Conservation (phyloP, 1,140 invertebrate genomes). For the Paramacrobiotus metropolitanus region DNA sequence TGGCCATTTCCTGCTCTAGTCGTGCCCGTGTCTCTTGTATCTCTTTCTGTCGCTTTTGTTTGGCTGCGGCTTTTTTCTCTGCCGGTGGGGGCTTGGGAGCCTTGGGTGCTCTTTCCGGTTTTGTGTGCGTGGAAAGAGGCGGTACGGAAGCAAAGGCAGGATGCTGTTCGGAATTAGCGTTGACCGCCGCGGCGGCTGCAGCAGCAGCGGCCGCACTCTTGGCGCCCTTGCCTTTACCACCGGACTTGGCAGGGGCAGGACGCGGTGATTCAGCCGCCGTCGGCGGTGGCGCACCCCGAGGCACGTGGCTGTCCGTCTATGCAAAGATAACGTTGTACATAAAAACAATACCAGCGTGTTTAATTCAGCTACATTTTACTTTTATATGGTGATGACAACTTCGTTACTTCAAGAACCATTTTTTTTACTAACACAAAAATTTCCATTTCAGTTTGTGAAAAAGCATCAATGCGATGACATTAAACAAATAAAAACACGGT, state of each 20-base stretch:
- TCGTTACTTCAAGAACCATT: too few species aligned
- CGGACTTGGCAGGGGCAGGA: background rate
- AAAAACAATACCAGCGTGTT: too few species aligned
- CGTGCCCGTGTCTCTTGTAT: background rate
- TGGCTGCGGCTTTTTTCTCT: background rate
- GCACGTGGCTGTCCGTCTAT: too few species aligned
- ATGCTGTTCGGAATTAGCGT: background rate
- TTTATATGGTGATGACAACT: too few species aligned
- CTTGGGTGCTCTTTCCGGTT: background rate
- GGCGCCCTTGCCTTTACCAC: background rate
- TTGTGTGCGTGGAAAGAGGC: background rate
- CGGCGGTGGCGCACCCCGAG: too few species aligned
- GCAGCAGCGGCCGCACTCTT: background rate
- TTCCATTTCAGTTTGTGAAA: too few species aligned
- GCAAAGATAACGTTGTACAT: too few species aligned
- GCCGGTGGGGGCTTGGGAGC: background rate
- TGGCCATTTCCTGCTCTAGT: background rate
- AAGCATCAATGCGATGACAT: too few species aligned
- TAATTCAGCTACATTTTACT: too few species aligned
- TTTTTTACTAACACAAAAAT: too few species aligned
- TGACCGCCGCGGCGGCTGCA: background rate
- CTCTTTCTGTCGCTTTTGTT: background rate
- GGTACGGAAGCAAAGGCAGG: background rate
- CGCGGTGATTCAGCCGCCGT: background rate
- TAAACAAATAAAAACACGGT: too few species aligned